Conservation (phyloP, 2,797 vertebrate species). For the Phrynocephalus forsythii region DNA sequence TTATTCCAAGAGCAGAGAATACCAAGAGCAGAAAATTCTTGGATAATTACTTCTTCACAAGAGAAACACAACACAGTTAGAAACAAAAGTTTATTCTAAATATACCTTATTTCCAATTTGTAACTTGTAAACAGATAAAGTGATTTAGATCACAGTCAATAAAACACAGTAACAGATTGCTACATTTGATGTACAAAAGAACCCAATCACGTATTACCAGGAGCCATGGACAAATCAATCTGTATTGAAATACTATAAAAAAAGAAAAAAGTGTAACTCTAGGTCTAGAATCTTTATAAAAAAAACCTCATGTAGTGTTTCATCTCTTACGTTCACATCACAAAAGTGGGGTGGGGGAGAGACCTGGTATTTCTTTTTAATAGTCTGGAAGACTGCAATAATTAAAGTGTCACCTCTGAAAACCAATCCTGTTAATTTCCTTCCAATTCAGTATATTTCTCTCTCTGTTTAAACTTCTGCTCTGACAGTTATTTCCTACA, state of each 20-base stretch:
- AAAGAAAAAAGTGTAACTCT: constrained; percentile 33
- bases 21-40: background rate
- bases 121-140: constrained; percentile 51
- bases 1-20: background rate
- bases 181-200: constrained; percentile 46
- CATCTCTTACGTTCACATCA: constrained; percentile 21
- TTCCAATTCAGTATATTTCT: background rate
- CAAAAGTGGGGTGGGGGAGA: background rate
- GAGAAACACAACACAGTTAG: constrained; percentile 31
- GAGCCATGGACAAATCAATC: constrained; percentile 43
- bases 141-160: constrained; percentile 38
- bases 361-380: constrained; percentile 1
- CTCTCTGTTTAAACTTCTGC: background rate
- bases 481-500: background rate
- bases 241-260: constrained; percentile 33
- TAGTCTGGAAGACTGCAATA: background rate
- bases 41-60: background rate
- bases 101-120: constrained; percentile 56
- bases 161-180: constrained; percentile 56
- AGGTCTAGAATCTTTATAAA: constrained; percentile 24
- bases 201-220: constrained; percentile 55
- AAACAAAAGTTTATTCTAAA: constrained; percentile 60
- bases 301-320: constrained; percentile 32
- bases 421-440: background rate
- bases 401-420: constrained; percentile 5